Evolutionary conservation across 1,140 invertebrate genomes (phyloP), one percentile per base, ranked within the genome.

Genomic region (Drosophila baimaii): DNA sequence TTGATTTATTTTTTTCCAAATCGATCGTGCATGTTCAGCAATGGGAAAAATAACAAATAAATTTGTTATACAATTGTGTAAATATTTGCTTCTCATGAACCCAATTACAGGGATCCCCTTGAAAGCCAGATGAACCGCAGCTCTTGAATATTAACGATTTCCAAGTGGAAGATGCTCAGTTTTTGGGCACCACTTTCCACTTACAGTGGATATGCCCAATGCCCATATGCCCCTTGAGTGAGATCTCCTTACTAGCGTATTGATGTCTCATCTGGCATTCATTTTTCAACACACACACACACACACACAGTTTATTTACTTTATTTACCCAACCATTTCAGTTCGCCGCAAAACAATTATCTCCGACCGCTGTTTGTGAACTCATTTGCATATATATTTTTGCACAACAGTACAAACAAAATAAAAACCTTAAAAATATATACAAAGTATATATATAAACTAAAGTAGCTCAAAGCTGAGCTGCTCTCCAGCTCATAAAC

Each of bases 401-500:
- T 72, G 51, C 69, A 71, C 66, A 70, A 72, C 35, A 65, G 57
- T 13, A 17, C 39, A 63, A 62, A 44, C 29, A 71, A 66, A 52
- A 56, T 41, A 47, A 63, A 59, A 63, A 55, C 54, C 71, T 64
- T 74, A 69, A 58, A 68, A 44, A 49, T 63, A 75, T 52, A 59
- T 47, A 61, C 10, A 29, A 54, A 19, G n/a, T n/a, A n/a, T 54
- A 56, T 37, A 65, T 46, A 44, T 44, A 73, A 55, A 72, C 43
- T 64, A 83, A 78, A 79, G 77, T 77, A 82, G 80, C 83, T 58
- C 73, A 88, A 77, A 59, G 35, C 39, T 52, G n/a, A 46, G 56
- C 23, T n/a, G n/a, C n/a, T n/a, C n/a, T 33, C 37, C 7, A 63
- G 49, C 61, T 88, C 77, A 89, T 89, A 89, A 89, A 89, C 84